Conservation (phyloP, 2,888 invertebrate genomes). For the Coecobrya sp. region DNA sequence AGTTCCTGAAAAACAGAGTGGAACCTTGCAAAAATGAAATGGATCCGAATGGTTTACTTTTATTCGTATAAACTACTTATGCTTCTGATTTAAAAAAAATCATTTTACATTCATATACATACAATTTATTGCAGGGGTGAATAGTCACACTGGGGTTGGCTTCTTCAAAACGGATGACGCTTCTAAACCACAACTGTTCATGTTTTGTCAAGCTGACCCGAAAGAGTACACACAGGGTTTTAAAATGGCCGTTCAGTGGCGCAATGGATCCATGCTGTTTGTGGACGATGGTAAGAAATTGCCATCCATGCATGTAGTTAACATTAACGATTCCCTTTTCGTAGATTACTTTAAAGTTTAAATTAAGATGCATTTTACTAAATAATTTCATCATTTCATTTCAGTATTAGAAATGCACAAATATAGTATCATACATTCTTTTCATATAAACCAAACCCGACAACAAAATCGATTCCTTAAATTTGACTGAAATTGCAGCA, state of each 20-base stretch:
- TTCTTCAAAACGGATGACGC: slow-evolving; percentile 82
- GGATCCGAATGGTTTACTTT: slow-evolving; percentile 80
- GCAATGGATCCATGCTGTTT: slow-evolving; percentile 83
- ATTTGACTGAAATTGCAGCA: too few species aligned
- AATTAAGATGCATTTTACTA: too few species aligned
- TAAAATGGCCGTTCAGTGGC: slow-evolving; percentile 83
- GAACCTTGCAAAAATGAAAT: slow-evolving; percentile 84
- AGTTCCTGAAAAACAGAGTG: slow-evolving; percentile 82
- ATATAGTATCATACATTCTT: too few species aligned
- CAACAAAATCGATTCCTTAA: too few species aligned
- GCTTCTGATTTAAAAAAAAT: too few species aligned
- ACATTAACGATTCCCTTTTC: too few species aligned
- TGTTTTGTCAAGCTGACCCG: slow-evolving; percentile 84
- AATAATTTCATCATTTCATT: too few species aligned
- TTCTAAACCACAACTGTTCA: slow-evolving; percentile 77
- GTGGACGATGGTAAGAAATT: slow-evolving; percentile 82
- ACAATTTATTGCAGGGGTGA: slow-evolving; percentile 50
- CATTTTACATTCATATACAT: neutral
- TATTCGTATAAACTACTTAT: too few species aligned
- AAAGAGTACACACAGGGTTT: slow-evolving; percentile 84
- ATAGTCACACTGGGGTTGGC: slow-evolving; percentile 81
- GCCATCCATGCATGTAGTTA: too few species aligned
- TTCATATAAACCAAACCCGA: too few species aligned
- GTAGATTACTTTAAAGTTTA: neutral
- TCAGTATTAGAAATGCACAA: too few species aligned